These are phyloP conservation scores for Octopus bimaculoides DNA, from an alignment of 1,140 invertebrate genomes.

Conservation along the genomic window DNA sequence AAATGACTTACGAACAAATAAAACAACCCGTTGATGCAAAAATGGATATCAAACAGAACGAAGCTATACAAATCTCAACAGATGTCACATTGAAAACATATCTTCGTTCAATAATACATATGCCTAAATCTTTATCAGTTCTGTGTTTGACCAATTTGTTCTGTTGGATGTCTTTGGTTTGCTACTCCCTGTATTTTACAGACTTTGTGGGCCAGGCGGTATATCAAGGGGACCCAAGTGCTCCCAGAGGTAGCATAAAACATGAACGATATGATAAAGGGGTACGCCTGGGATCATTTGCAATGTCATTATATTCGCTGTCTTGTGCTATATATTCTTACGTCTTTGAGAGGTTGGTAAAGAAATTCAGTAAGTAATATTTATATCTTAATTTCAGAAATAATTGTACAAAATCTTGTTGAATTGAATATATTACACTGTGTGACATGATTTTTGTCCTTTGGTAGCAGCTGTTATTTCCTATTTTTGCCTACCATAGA, in stretches of 20 bases:
- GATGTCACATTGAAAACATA: conserved; percentile 67
- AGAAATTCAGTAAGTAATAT: conserved; percentile 69
- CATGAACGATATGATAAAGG: conserved; percentile 76
- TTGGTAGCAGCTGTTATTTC: too few relatives aligned
- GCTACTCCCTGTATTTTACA: conserved; percentile 95
- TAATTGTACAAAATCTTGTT: too few relatives aligned
- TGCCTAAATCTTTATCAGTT: conserved; percentile 82
- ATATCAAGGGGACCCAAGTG: conserved; percentile 85
- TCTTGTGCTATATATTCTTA: conserved; percentile 91
- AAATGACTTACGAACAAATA: not conserved
- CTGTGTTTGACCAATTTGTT: conserved; percentile 93
- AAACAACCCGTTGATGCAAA: conserved; percentile 13
- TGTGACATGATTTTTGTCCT: too few relatives aligned
- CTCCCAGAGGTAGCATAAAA: conserved; percentile 50
- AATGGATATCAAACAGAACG: conserved; percentile 9
- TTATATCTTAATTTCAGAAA: not conserved
- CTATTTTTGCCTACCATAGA: too few relatives aligned
- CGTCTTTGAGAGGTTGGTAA: conserved; percentile 82
- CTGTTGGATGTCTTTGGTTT: conserved; percentile 97
- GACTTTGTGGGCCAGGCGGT: conserved; percentile 96
- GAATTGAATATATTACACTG: too few relatives aligned
- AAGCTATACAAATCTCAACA: conserved; percentile 32
- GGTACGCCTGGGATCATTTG: conserved; percentile 91
- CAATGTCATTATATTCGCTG: conserved; percentile 94
- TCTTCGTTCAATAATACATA: conserved; percentile 81